Conservation (phyloP, 2,113 vertebrate species). For the Mugil cephalus region DNA sequence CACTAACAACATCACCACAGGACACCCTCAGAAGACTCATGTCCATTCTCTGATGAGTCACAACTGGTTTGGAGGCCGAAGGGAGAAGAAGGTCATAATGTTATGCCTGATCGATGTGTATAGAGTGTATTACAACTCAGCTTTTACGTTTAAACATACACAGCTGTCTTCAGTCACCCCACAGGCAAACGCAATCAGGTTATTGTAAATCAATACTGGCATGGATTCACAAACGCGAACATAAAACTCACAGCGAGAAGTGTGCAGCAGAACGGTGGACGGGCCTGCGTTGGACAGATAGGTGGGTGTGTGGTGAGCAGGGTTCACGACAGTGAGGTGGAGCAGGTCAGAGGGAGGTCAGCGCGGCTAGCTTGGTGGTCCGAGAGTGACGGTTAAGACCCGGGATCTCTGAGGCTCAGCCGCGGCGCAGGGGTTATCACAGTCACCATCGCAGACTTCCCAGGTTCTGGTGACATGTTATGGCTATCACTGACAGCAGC, state of each 20-base stretch:
- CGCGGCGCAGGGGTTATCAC: conserved; percentile 60
- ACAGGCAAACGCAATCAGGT: background rate
- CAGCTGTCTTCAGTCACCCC: background rate
- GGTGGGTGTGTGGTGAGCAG: conserved; percentile 51
- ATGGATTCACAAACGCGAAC: background rate
- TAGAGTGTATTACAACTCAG: background rate
- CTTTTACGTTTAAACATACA: background rate
- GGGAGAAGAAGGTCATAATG: too few species aligned
- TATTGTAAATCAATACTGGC: background rate
- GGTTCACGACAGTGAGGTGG: conserved; percentile 67
- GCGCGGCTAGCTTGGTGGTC: conserved; percentile 72
- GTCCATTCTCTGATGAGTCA: too few species aligned
- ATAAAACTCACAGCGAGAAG: background rate
- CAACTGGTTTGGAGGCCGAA: too few species aligned
- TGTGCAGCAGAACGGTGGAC: background rate
- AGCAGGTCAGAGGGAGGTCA: conserved; percentile 73
- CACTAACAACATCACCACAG: too few species aligned
- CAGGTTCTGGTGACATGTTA: conserved; percentile 74
- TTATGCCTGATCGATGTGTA: too few species aligned
- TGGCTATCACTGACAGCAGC: conserved; percentile 74
- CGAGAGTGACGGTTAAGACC: conserved; percentile 59
- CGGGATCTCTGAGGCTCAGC: conserved; percentile 25
- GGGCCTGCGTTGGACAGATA: conserved; percentile 12
- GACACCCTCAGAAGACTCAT: too few species aligned
- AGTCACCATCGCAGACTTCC: conserved; percentile 58